Conservation (phyloP, 2,888 invertebrate species). For the Cephus runcator region DNA sequence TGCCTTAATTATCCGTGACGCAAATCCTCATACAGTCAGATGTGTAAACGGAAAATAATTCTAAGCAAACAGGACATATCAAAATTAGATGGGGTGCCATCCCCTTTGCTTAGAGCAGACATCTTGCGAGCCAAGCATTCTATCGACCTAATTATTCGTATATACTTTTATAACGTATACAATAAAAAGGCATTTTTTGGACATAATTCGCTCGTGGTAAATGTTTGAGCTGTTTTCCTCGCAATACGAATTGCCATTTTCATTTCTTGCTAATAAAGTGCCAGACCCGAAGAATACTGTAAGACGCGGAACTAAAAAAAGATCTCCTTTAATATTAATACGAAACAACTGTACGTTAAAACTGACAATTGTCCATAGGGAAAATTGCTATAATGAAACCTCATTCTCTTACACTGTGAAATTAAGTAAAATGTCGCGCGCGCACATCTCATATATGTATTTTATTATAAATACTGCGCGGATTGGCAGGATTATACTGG, state of each 20-base stretch:
- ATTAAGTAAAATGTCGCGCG: not conserved
- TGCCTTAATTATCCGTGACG: not conserved
- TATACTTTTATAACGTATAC: conserved; percentile 5
- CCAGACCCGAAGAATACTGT: not conserved
- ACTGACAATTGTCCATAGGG: no score
- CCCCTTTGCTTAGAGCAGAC: not conserved
- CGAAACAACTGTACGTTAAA: not conserved
- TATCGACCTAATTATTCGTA: not conserved
- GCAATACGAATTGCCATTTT: not conserved
- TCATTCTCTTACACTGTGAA: not conserved
- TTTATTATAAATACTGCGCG: not conserved
- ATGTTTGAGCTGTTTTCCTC: not conserved
- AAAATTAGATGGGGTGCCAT: not conserved
- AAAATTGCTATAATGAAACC: not conserved
- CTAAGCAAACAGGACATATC: not conserved
- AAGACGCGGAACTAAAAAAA: not conserved
- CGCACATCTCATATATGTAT: not conserved
- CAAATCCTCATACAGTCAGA: not conserved
- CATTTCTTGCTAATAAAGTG: not conserved
- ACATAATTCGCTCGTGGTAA: conserved; percentile 15
- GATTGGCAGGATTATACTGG: not conserved
- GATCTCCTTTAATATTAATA: not conserved
- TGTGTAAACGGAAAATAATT: not conserved
- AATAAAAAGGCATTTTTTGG: conserved; percentile 33
- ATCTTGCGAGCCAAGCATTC: not conserved